A percentile compares a stretch with the other conserved stretches of the same genome.
Conservation (phyloP, 2,113 vertebrate species). For the Eonycteris spelaea region DNA sequence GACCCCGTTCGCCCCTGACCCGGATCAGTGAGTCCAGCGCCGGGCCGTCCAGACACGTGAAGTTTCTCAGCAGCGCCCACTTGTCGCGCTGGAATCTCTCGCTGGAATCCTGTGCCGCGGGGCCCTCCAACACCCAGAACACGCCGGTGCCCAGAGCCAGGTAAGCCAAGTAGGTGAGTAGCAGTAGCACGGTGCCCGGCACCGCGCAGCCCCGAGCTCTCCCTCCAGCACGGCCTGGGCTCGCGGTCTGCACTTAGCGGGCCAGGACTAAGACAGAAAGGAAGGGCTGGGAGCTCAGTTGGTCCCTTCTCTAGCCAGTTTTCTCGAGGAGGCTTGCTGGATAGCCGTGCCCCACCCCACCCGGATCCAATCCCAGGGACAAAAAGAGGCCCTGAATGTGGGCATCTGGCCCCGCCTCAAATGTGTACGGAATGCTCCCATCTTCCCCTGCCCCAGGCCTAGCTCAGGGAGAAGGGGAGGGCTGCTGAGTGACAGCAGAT, state of each 20-base stretch:
- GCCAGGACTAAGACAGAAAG: fast-evolving
- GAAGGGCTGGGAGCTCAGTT: background rate
- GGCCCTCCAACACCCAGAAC: conserved; percentile 89
- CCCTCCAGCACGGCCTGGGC: background rate
- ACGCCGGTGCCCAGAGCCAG: conserved; percentile 87
- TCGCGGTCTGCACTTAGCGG: background rate
- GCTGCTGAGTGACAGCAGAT: background rate
- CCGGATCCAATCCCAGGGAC: conserved; percentile 37
- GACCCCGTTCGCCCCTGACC: conserved; percentile 79
- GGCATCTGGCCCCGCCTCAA: conserved; percentile 23
- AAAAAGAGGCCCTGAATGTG: background rate
- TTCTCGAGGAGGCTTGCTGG: background rate
- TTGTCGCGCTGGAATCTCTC: conserved; percentile 66
- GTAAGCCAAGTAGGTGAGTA: conserved; percentile 84
- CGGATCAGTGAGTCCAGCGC: conserved; percentile 82
- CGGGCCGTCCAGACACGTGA: conserved; percentile 82
- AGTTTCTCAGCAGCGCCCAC: conserved; percentile 78
- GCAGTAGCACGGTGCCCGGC: conserved; percentile 81
- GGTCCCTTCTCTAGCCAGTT: background rate
- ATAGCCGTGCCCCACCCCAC: background rate
- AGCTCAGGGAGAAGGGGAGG: background rate
- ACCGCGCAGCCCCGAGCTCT: conserved; percentile 10
- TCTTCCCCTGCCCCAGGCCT: background rate
- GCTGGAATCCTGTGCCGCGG: conserved; percentile 63
- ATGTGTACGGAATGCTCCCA: background rate